Conservation (phyloP, 2,113 vertebrate species). For the Festucalex cinctus region DNA sequence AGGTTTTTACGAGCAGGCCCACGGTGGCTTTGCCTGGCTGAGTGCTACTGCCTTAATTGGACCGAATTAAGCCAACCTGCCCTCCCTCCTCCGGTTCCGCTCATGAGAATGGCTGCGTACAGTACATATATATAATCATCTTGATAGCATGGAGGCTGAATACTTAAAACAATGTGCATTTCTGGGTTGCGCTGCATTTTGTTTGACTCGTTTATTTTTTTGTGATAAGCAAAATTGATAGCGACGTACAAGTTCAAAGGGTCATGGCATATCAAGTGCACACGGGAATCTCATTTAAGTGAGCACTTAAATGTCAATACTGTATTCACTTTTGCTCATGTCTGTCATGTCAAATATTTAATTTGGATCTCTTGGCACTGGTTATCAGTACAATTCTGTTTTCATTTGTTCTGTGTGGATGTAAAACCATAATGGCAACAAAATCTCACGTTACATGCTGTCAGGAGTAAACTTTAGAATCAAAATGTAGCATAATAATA, state of each 20-base stretch:
- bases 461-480: neutral
- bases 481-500: conserved; percentile 13
- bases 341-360: conserved; percentile 62
- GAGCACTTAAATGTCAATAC: conserved; percentile 77
- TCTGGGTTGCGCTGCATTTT: conserved; percentile 37
- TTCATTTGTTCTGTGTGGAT: conserved; percentile 48
- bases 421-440: conserved; percentile 14
- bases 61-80: conserved; percentile 12
- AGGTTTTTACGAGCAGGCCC: conserved; percentile 39
- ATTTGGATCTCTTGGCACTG: conserved; percentile 32
- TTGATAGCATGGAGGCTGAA: conserved; percentile 33
- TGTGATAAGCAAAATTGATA: conserved; percentile 3
- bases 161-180: neutral
- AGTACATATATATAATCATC: neutral
- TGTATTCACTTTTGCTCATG: conserved; percentile 61
- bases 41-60: conserved; percentile 29
- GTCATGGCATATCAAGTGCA: conserved; percentile 61
- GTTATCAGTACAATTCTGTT: conserved; percentile 42
- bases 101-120: conserved; percentile 36
- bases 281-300: conserved; percentile 84
- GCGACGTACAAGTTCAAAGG: conserved; percentile 48
- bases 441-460: neutral
- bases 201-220: neutral
- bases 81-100: conserved; percentile 36
- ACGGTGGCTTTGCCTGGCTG: conserved; percentile 48